These are phyloP conservation scores for Muscicapa comitata DNA, from an alignment of 2,797 vertebrate genomes.

Conservation along the genomic window DNA sequence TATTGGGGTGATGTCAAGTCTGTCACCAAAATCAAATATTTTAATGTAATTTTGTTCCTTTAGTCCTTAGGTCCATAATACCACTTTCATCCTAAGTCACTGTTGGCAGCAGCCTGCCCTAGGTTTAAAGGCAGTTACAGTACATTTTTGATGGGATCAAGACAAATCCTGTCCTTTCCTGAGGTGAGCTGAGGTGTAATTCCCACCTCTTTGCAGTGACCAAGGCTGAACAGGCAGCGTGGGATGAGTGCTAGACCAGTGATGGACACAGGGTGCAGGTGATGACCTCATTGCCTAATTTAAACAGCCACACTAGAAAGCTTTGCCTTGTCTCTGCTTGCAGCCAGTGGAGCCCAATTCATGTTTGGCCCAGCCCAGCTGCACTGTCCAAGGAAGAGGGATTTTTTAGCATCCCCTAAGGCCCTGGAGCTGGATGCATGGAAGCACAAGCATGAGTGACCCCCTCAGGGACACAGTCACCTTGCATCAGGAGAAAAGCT, in stretches of 20 bases:
- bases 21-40: not conserved
- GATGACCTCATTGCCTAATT: not conserved
- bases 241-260: not conserved
- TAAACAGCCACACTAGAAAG: not conserved
- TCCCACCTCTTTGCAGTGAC: not conserved
- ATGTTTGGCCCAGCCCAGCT: not conserved
- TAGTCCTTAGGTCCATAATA: not conserved
- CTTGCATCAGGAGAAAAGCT: not conserved
- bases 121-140: not conserved
- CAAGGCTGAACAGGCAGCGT: not conserved
- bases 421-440: not conserved
- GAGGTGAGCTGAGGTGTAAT: not conserved
- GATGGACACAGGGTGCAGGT: not conserved
- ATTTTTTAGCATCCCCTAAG: not conserved
- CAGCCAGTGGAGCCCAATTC: not conserved
- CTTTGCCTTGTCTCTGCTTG: not conserved
- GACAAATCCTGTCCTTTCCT: not conserved
- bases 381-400: not conserved
- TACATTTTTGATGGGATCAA: not conserved
- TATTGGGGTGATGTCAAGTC: not conserved
- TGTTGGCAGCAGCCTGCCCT: not conserved
- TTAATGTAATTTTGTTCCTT: not conserved
- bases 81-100: rapidly evolving
- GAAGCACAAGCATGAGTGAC: not conserved
- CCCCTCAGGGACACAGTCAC: not conserved